phyloP scores from a whole-genome alignment of 2,888 invertebrate genomes.

The Tromatobia lineatoria region DNA sequence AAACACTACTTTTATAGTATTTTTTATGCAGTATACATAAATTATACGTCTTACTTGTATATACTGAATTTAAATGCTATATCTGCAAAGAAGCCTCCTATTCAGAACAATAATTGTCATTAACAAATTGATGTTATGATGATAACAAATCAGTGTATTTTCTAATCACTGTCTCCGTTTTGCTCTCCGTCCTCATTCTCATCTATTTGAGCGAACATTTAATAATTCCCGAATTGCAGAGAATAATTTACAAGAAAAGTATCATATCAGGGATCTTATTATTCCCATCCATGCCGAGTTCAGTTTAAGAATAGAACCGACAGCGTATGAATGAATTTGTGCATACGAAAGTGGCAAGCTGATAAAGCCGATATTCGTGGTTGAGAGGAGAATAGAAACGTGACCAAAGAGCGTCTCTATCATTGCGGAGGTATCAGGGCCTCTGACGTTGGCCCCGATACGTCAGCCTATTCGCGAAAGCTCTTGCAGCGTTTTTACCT shows the following conservation, averaged over 20 bases:
- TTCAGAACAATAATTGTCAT: no score
- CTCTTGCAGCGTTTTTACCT: background rate
- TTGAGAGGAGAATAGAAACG: conserved; percentile 33
- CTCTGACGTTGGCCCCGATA: conserved; percentile 5
- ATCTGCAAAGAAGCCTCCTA: no score
- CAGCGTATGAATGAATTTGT: conserved; percentile 9
- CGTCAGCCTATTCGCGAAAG: conserved; percentile 17
- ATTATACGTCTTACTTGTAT: no score
- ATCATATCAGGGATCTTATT: background rate
- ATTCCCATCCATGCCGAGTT: background rate
- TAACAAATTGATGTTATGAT: no score
- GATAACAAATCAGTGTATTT: no score
- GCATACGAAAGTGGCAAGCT: background rate
- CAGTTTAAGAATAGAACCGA: conserved; percentile 2
- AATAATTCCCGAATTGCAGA: background rate
- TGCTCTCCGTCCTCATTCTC: no score
- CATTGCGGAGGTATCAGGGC: background rate
- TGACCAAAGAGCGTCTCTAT: conserved; percentile 23
- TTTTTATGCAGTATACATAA: no score
- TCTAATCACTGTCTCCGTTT: no score
- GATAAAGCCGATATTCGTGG: conserved; percentile 32
- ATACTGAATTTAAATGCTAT: no score
- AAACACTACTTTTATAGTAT: no score
- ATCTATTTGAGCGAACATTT: no score
- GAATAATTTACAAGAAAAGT: conserved; percentile 8